Conservation (phyloP, 2,888 invertebrate species). For the Nezara viridula region DNA sequence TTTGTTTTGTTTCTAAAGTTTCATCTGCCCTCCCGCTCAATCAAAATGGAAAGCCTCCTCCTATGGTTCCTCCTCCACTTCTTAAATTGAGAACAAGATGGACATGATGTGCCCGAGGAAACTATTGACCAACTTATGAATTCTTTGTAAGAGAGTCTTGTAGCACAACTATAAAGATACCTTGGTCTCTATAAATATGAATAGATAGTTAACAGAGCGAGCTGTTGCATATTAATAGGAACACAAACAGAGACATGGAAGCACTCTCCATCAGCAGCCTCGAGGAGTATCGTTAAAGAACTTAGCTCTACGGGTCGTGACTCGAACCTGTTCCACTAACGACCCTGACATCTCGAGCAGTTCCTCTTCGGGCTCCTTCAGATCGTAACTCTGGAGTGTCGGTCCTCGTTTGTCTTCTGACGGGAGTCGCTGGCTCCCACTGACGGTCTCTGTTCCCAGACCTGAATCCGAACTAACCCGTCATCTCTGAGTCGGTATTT, state of each 20-base stretch:
- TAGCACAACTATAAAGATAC: too few species aligned
- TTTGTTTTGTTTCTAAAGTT: too few species aligned
- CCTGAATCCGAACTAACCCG: neutral
- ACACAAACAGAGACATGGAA: neutral
- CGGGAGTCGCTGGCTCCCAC: neutral
- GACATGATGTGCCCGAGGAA: too few species aligned
- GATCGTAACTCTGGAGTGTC: neutral
- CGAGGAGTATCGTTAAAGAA: neutral
- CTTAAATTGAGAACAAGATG: too few species aligned
- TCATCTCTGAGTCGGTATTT: neutral
- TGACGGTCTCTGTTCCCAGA: neutral
- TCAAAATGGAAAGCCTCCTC: too few species aligned
- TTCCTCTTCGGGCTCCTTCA: neutral
- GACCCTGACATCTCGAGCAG: neutral
- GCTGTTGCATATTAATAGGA: neutral
- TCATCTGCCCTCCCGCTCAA: too few species aligned
- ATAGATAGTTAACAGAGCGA: neutral
- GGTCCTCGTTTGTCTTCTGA: neutral
- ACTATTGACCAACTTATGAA: too few species aligned
- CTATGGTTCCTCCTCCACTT: too few species aligned
- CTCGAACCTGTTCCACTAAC: conserved; percentile 2
- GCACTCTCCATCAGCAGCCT: neutral
- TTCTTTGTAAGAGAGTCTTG: too few species aligned
- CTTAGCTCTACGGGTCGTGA: neutral
- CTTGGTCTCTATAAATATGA: neutral